A percentile compares a stretch with the other conserved stretches of the same genome.
phyloP scores from a whole-genome alignment of 2,113 vertebrate genomes.

The Dinomys branickii region DNA sequence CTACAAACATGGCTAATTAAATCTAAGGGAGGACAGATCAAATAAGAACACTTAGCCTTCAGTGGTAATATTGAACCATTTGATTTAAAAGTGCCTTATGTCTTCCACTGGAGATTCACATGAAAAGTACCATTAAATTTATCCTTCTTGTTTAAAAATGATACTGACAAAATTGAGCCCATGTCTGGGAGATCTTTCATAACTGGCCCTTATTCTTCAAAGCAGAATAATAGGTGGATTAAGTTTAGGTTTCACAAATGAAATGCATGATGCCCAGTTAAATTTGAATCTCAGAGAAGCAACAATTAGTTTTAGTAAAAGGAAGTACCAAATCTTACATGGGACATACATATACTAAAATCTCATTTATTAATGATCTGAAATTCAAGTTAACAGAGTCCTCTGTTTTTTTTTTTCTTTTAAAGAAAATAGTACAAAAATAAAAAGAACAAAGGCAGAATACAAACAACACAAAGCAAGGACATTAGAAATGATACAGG shows the following conservation, averaged over 20 bases:
- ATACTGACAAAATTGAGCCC: not conserved
- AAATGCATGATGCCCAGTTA: not conserved
- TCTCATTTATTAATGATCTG: not conserved
- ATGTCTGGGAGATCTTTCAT: not conserved
- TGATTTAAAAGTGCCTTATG: not conserved
- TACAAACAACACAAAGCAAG: too few species aligned
- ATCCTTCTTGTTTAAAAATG: slow-evolving; percentile 25
- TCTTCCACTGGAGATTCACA: not conserved
- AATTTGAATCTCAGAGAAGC: slow-evolving; percentile 5
- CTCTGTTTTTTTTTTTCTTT: too few species aligned
- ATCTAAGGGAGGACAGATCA: not conserved
- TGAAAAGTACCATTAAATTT: not conserved
- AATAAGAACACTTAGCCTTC: slow-evolving; percentile 24
- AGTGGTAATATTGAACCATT: not conserved
- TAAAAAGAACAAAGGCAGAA: too few species aligned
- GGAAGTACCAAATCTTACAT: not conserved
- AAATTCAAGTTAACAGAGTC: not conserved
- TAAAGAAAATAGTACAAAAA: too few species aligned
- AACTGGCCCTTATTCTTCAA: not conserved
- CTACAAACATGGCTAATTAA: not conserved
- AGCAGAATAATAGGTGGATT: not conserved
- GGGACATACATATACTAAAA: not conserved
- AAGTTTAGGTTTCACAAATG: not conserved
- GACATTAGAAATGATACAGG: too few species aligned
- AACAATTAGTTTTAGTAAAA: not conserved